Evolutionary conservation across 2,888 invertebrate species (phyloP), one percentile per base, ranked within the genome.

Genomic region (Eristalis pertinax): DNA sequence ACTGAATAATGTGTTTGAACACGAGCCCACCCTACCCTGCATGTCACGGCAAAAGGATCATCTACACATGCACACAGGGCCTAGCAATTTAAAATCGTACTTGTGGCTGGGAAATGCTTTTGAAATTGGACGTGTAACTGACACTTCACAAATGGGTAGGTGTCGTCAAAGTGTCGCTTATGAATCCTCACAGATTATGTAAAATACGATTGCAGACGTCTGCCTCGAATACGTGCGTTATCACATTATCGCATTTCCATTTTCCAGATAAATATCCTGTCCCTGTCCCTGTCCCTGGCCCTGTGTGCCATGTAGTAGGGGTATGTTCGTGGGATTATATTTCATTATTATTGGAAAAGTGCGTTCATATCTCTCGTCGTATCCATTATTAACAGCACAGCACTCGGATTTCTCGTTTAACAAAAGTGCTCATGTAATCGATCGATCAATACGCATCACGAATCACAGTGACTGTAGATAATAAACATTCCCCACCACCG

Each of bases 381-480:
- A 50, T 50, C 19, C 19, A 65, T 73, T 77, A 63, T 76, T 72
- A 50, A 60, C 62, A n/a, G n/a, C n/a, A 72, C 24, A 82, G 50
- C 70, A 29, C 72, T 50, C 24, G 77, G 50, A 64, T 75, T 32
- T 67, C 19, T 29, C 58, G 41, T 26, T 26, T 24, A 43, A 64
- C 64, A 35, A 63, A 43, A 26, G 32, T 43, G 22, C 38, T 56
- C 41, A 35, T 43, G 35, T 80, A 38, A 32, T 32, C 50, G 64
- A 69, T 56, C 77, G 67, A 84, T 70, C 68, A 60, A 43, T 58
- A 78, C 43, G 26, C 22, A 64, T 11, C 38, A 35, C 26, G 67
- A 79, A 73, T 73, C 79, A 77, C 65, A 84, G 56, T 67, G 76
- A 72, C 80, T 76, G 72, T 72, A 75, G 69, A 80, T 84, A 80